Evolutionary conservation across 2,113 vertebrate species (phyloP).

Genomic region (Bagarius yarrelli): DNA sequence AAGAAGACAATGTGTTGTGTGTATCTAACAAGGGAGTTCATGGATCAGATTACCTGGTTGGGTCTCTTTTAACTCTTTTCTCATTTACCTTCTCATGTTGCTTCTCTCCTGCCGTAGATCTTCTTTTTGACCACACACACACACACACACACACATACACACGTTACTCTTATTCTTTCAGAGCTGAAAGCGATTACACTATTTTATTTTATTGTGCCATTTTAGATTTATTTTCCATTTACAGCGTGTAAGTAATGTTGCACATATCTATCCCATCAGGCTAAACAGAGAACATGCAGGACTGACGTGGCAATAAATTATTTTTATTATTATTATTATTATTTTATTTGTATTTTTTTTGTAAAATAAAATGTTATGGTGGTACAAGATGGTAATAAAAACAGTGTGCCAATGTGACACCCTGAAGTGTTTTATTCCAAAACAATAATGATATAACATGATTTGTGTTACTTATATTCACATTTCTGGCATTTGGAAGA

Average conservation of each 20-base stretch:
- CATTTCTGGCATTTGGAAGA: no score
- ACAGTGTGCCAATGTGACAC: no score
- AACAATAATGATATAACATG: no score
- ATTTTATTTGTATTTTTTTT: no score
- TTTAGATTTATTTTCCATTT: no score
- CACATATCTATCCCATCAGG: not conserved
- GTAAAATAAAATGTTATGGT: no score
- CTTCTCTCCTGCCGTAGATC: not conserved
- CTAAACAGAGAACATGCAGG: not conserved
- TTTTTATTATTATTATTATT: no score
- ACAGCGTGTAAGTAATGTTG: not conserved
- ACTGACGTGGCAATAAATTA: not conserved
- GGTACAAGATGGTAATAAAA: no score
- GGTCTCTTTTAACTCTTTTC: not conserved
- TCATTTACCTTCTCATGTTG: constrained; percentile 1
- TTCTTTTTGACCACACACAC: constrained; percentile 12
- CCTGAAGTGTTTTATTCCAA: no score
- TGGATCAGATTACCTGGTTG: constrained; percentile 20
- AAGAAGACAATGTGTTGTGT: constrained; percentile 13
- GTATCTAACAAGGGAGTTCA: not conserved
- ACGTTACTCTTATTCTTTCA: not conserved
- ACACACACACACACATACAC: not conserved
- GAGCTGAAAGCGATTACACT: not conserved
- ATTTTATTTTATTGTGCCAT: no score
- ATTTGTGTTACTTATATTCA: no score